Evolutionary conservation across 2,888 invertebrate genomes (phyloP).

Genomic region (Magallana nippona): DNA sequence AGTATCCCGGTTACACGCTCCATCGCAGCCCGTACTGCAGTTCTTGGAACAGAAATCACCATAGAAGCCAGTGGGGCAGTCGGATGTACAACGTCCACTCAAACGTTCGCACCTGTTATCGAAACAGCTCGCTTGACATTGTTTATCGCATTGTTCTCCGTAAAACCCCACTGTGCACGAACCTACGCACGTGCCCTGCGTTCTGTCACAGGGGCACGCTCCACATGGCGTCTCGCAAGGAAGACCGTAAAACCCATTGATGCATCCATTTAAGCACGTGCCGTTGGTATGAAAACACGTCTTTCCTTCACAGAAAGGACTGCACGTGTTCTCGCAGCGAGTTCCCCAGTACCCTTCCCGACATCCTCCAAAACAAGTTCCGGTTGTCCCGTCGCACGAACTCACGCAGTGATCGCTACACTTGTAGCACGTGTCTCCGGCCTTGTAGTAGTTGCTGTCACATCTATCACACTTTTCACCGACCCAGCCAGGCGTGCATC

Average conservation of each 20-base stretch:
- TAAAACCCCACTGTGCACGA: slow-evolving; percentile 35
- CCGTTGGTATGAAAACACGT: slow-evolving; percentile 38
- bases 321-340: slow-evolving; percentile 45
- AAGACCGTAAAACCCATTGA: slow-evolving; percentile 40
- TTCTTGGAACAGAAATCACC: slow-evolving; percentile 39
- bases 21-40: slow-evolving; percentile 38
- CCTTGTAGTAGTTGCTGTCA: slow-evolving; percentile 41
- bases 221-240: slow-evolving; percentile 34
- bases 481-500: slow-evolving; percentile 39
- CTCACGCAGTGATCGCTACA: slow-evolving; percentile 43
- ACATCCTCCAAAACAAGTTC: slow-evolving; percentile 49
- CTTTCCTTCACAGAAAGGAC: slow-evolving; percentile 17
- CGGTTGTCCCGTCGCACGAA: slow-evolving; percentile 44
- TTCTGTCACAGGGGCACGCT: slow-evolving; percentile 31
- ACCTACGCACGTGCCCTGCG: slow-evolving; percentile 31
- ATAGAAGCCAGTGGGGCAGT: slow-evolving; percentile 42
- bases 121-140: slow-evolving; percentile 33
- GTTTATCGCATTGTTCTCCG: slow-evolving; percentile 33
- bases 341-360: slow-evolving; percentile 44
- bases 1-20: slow-evolving; percentile 30
- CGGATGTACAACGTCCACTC: slow-evolving; percentile 30
- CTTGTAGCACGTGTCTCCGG: slow-evolving; percentile 5
- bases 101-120: slow-evolving; percentile 20
- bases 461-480: slow-evolving; percentile 41
- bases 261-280: slow-evolving; percentile 39